phyloP scores from a whole-genome alignment of 2,888 invertebrate genomes.

The Drosophila melanosoma region DNA sequence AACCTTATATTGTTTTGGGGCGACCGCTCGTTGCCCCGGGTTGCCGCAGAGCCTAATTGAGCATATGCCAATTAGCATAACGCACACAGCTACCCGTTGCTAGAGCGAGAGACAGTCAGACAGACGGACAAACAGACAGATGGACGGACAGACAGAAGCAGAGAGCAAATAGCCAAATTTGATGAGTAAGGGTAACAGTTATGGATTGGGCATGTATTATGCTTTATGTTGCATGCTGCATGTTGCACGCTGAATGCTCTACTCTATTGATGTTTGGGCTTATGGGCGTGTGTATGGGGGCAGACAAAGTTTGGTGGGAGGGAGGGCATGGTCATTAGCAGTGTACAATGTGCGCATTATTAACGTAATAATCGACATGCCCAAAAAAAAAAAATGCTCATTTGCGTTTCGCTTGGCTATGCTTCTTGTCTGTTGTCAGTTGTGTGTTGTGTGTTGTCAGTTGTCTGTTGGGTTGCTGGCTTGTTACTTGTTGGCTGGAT shows the following conservation, averaged over 20 bases:
- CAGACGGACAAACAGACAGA: too few relatives aligned
- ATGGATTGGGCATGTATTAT: conserved; percentile 11
- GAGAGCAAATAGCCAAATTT: neutral
- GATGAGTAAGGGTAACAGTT: conserved; percentile 9
- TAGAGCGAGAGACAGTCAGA: neutral
- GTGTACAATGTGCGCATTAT: conserved; percentile 47
- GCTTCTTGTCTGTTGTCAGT: conserved; percentile 11
- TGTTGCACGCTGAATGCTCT: neutral
- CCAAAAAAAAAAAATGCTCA: conserved; percentile 34
- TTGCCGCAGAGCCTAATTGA: conserved; percentile 69
- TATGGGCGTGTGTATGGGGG: neutral
- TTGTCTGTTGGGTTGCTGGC: conserved; percentile 21
- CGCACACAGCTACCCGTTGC: conserved; percentile 22
- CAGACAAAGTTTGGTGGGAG: neutral
- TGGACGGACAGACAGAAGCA: neutral
- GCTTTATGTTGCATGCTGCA: neutral
- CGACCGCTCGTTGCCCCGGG: conserved; percentile 44
- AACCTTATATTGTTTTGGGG: conserved; percentile 42
- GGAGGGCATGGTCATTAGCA: conserved; percentile 38
- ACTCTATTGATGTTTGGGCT: neutral
- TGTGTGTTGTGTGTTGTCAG: conserved; percentile 5
- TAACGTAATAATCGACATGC: conserved; percentile 55
- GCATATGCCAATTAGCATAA: conserved; percentile 80
- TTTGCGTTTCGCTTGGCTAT: conserved; percentile 32
- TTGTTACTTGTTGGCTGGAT: conserved; percentile 29